A percentile compares a stretch with the other conserved stretches of the same genome.
Evolutionary conservation across 2,797 vertebrate species (phyloP).

Genomic region (Pantherophis alleghaniensis): DNA sequence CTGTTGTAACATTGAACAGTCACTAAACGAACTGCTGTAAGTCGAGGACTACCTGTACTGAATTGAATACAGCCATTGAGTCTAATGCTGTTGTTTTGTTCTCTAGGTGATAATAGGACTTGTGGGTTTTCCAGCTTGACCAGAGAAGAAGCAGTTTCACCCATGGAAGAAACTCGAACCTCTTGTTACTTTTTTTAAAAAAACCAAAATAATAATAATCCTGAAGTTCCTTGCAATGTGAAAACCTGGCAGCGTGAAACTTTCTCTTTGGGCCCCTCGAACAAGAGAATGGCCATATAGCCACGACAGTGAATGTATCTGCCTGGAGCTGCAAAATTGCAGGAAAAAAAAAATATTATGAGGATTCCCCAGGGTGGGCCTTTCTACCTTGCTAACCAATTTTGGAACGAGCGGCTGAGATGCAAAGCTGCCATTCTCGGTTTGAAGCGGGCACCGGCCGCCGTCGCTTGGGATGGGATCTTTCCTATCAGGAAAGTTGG

Average conservation of each 20-base stretch:
- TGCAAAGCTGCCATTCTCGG: neutral
- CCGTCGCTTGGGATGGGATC: neutral
- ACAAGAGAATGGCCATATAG: neutral
- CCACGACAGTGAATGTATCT: neutral
- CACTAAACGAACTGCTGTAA: too few relatives aligned
- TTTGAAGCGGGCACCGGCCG: neutral
- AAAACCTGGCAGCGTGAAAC: neutral
- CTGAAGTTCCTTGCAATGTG: neutral
- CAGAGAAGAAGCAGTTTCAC: neutral
- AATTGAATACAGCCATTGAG: neutral
- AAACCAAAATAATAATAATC: neutral
- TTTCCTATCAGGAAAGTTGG: neutral
- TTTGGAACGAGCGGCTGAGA: neutral
- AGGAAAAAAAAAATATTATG: neutral
- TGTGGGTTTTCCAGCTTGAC: neutral
- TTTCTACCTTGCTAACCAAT: neutral
- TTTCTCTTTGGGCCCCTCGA: neutral
- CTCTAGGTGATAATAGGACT: constrained; percentile 11
- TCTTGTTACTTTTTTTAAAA: neutral
- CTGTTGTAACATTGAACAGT: too few relatives aligned
- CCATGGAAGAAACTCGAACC: neutral
- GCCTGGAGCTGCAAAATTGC: neutral
- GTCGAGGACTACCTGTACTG: too few relatives aligned
- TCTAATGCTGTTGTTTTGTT: neutral
- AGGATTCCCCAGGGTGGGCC: neutral